Evolutionary conservation across 1,140 invertebrate species (phyloP), one percentile per base, ranked within the genome.

Genomic region (Carposina sasakii): DNA sequence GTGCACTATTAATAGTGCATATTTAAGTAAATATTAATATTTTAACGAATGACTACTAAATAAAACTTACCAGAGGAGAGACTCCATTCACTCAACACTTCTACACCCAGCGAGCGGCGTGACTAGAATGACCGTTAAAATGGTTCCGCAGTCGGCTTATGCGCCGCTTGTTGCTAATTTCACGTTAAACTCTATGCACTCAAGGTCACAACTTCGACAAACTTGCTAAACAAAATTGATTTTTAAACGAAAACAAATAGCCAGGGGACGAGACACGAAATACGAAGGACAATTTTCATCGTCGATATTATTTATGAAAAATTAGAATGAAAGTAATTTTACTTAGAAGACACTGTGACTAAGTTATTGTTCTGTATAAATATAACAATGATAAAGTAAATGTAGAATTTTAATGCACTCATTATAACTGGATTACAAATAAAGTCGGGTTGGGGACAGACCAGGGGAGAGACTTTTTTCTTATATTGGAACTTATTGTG

Each of bases 211-310:
- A 36, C 16, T 44, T 44, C 42, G 6, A 46, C 20, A 46, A 23
- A 53, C 26, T 47, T 24, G 24, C 19, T 24, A 41, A 46, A 23
- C 37, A 53, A 47, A 47, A 53, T 26, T 47, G 37, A 53, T 47
- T 53, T 53, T 47, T 53, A 33, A 53, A 47, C 43, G 39, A 47
- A 53, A 47, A 53, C 44, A 53, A 53, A 50, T 33, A 45, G 30
- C 41, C 47, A 49, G 46, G 46, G 52, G 46, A 54, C 31, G 52
- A 54, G 52, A 54, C 52, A 49, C 52, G 46, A 48, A 54, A 54
- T 20, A 48, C 39, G 52, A 17, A 37, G 52, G 52, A 54, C 52
- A 54, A 54, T 21, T 54, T 48, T 54, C 31, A 6, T 16, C 30
- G 50, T 54, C 30, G 22, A 54, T 48, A 36, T 54, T 48, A n/a